Evolutionary conservation across 2,113 vertebrate species (phyloP), one percentile per base, ranked within the genome.

Genomic region (Chitala chitala): DNA sequence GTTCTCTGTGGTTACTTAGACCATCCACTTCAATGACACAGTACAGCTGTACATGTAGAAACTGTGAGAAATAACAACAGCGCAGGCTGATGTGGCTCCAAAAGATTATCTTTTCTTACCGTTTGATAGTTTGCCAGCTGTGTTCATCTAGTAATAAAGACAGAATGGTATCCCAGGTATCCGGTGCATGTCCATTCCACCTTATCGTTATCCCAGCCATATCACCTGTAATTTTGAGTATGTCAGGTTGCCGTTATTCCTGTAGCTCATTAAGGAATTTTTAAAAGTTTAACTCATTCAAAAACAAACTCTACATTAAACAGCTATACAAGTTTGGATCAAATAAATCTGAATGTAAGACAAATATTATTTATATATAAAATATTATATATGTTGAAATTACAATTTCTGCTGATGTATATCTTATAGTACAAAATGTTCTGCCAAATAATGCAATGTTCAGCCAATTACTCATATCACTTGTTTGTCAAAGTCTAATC

Each of bases 51-150:
- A 22, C 9, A 22, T 48, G 1, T 33, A 46, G 3, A 54, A 12
- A 24, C 5, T 56, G 42, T 55, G 42, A 31, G 22, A n/a, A 8
- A 54, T 68, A 17, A 63, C 61, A 66, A 36, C 26, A 44, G 33
- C n/a, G 44, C 31, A 53, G 5, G 20, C 36, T 64, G 44, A 53
- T 1, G 51, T 75, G 36, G 44, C 55, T 75, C 63, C 50, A 75
- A 44, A 69, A 53, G 63, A 31, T 68, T 15, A 20, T 33, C 20
- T 42, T 26, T 44, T 38, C 38, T 66, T 56, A 68, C 51, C 33
- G 63, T 69, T 66, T 55, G 36, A 75, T 46, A 20, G 36, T 22
- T 51, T 68, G 63, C 36, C 61, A 55, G 42, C 36, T 33, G 3
- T 13, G 36, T 17, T 29, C 53, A 55, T 53, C 69, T 22, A 31